phyloP scores from a whole-genome alignment of 2,113 vertebrate genomes.

The Bambusicola thoracicus region DNA sequence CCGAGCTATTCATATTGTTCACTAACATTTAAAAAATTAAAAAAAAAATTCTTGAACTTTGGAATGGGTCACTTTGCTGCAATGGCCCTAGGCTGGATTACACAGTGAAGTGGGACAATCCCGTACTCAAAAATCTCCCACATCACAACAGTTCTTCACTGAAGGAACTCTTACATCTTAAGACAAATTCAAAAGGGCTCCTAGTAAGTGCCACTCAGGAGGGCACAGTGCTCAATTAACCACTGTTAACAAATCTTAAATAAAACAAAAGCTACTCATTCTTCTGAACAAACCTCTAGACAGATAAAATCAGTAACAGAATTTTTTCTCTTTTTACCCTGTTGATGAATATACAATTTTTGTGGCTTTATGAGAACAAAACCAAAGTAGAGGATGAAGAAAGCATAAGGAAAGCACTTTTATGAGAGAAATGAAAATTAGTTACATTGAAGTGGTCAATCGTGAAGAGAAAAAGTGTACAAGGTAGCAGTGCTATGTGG shows the following conservation, averaged over 20 bases:
- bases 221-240: background rate
- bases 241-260: background rate
- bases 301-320: background rate
- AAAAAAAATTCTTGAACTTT: background rate
- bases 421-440: background rate
- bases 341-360: background rate
- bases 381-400: background rate
- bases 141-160: background rate
- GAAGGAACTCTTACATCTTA: background rate
- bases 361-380: background rate
- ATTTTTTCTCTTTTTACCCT: background rate
- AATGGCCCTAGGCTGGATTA: background rate
- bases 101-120: background rate
- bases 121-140: background rate
- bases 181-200: background rate
- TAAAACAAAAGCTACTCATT: background rate
- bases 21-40: background rate
- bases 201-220: background rate
- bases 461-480: background rate
- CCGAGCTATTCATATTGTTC: background rate
- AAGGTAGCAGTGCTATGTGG: background rate
- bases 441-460: background rate
- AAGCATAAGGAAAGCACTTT: background rate
- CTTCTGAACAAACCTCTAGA: background rate
- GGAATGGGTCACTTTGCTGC: background rate